Evolutionary conservation across 1,140 invertebrate species (phyloP).

Genomic region (Achroia grisella): DNA sequence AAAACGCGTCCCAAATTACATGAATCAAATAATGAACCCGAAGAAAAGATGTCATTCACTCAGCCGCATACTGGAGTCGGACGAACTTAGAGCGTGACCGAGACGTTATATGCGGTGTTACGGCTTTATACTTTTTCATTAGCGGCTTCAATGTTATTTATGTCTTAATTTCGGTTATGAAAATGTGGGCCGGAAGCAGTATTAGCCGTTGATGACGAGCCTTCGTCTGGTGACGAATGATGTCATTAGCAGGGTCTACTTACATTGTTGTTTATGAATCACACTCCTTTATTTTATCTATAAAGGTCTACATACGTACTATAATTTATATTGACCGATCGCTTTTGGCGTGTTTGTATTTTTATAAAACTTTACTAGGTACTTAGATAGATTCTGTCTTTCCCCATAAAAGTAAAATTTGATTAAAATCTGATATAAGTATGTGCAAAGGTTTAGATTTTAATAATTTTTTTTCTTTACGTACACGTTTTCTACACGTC

Average conservation of each 20-base stretch:
- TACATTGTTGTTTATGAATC: slow-evolving; percentile 9
- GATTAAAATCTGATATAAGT: no score
- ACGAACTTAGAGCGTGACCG: slow-evolving; percentile 45
- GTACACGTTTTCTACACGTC: no score
- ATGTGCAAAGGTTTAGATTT: no score
- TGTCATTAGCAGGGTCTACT: slow-evolving; percentile 28
- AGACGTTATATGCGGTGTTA: slow-evolving; percentile 50
- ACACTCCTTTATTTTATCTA: neutral
- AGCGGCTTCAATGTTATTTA: slow-evolving; percentile 43
- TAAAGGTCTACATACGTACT: no score
- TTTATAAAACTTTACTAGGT: no score
- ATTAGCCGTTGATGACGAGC: slow-evolving; percentile 31
- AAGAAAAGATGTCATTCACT: slow-evolving; percentile 45
- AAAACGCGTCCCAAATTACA: slow-evolving; percentile 25
- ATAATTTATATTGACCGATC: no score
- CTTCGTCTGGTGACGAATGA: slow-evolving; percentile 28
- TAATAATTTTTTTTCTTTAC: no score
- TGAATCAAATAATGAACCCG: slow-evolving; percentile 23
- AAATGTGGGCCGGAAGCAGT: slow-evolving; percentile 43
- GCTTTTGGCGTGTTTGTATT: no score
- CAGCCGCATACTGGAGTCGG: slow-evolving; percentile 31
- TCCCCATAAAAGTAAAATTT: no score
- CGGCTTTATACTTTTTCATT: slow-evolving; percentile 48
- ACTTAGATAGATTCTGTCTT: no score
- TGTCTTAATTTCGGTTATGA: slow-evolving; percentile 60